Base-by-base conservation (phyloP, 2,113 vertebrate genomes). In the Sterna hirundo region DNA sequence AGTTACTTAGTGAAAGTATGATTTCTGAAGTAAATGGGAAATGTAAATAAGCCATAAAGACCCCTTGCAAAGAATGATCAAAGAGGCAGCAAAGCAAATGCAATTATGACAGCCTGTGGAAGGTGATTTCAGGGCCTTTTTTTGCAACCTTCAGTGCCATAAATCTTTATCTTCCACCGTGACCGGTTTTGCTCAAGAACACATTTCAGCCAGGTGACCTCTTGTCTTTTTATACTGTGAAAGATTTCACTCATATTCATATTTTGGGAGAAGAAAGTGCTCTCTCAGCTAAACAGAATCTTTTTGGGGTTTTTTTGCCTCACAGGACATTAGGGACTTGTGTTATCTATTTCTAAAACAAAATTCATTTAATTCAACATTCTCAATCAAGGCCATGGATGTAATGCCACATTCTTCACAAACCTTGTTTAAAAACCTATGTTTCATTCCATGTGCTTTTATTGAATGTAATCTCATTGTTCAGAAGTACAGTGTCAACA, bases 301-400 rank as follows among this genome's bases (percentile, higher is more conserved):
- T 75, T 89, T 14, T 22, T 12, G n/a, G n/a, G n/a, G 11, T 65
- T 78, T 42, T 47, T 42, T 11, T 6, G 2, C 8, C 9, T 92
- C 13, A 1, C 25, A 30, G 18, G 46, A 47, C 4, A 51, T 55
- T 22, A 66, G 71, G 58, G 51, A 47, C 22, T 83, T 83, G 27
- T 26, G 58, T 69, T 61, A 89, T 30, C 13, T 83, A 23, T 74
- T 88, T 86, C 77, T 51, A 95, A 91, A 77, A 29, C 21, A 30
- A 55, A 27, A 77, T 81, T 91, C 13, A 55, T 95, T 94, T 93
- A 81, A 80, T 92, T 91, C 29, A 75, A 32, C 88, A 72, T 96
- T 96, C 25, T 49, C 74, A 93, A 49, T 51, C 68, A 44, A 91
- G 32, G n/a, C n/a, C 40, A 29, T 40, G 44, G n/a, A 54, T 40